These are phyloP conservation scores for Euclidia mi DNA, from an alignment of 2,888 invertebrate genomes.

Conservation along the genomic window DNA sequence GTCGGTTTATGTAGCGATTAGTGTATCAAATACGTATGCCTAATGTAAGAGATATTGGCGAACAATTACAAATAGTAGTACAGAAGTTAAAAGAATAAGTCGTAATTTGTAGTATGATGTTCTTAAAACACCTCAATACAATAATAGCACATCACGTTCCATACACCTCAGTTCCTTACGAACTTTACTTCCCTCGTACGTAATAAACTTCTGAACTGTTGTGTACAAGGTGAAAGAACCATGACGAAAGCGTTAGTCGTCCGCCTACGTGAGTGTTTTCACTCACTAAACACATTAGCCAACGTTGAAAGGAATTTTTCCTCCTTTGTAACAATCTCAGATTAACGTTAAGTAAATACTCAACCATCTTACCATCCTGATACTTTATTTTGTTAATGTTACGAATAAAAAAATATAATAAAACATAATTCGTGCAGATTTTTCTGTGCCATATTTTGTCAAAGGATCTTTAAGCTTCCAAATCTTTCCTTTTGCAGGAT, in stretches of 20 bases:
- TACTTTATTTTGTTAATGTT: conserved; percentile 22
- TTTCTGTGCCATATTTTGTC: conserved; percentile 43
- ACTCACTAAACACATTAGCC: conserved; percentile 1
- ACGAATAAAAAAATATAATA: conserved; percentile 26
- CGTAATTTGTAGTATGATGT: too few species aligned
- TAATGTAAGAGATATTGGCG: too few species aligned
- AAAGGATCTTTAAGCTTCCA: conserved; percentile 50
- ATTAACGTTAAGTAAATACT: conserved; percentile 3
- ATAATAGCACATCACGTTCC: too few species aligned
- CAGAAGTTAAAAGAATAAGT: too few species aligned
- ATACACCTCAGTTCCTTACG: neutral
- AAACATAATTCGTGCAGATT: conserved; percentile 38
- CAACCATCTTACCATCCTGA: conserved; percentile 8
- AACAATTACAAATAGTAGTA: too few species aligned
- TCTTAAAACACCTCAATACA: too few species aligned
- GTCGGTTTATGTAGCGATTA: too few species aligned
- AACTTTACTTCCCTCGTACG: too few species aligned
- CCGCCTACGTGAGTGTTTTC: conserved; percentile 4
- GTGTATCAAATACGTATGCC: too few species aligned
- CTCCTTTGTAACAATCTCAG: neutral
- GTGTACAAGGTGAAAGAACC: conserved; percentile 7
- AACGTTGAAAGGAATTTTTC: neutral
- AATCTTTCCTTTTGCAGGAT: conserved; percentile 49
- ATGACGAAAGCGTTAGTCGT: neutral
- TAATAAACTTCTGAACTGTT: too few species aligned